Evolutionary conservation across 2,113 vertebrate species (phyloP).

Genomic region (Entosphenus tridentatus): DNA sequence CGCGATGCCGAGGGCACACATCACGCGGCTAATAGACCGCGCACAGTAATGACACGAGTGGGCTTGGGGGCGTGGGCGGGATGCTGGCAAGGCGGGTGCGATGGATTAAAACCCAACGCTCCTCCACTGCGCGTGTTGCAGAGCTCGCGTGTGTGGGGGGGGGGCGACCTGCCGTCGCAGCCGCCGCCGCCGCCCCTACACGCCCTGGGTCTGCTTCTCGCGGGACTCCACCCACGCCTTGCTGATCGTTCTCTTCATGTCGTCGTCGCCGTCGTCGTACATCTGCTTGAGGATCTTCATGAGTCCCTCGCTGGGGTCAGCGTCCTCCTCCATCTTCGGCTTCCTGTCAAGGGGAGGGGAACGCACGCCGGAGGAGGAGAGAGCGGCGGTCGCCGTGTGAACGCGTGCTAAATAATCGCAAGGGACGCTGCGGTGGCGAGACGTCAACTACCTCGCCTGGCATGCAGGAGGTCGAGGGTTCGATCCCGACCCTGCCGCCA

Average conservation of each 20-base stretch:
- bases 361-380: background rate
- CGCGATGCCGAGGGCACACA: too few relatives aligned
- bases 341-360: background rate
- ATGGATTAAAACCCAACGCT: too few relatives aligned
- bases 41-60: background rate
- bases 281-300: conserved; percentile 92
- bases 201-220: conserved; percentile 59
- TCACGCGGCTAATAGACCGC: too few relatives aligned
- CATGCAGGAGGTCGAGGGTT: too few relatives aligned
- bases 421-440: too few relatives aligned
- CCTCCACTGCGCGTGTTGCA: too few relatives aligned
- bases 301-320: conserved; percentile 66
- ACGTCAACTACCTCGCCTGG: too few relatives aligned
- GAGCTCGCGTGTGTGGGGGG: too few relatives aligned
- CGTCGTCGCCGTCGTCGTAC: conserved; percentile 78
- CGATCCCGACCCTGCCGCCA: too few relatives aligned
- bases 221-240: conserved; percentile 91
- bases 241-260: conserved; percentile 92
- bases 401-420: too few relatives aligned
- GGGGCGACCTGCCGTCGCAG: too few relatives aligned
- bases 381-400: background rate
- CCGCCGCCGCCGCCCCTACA: background rate
- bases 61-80: background rate
- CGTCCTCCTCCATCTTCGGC: conserved; percentile 22
- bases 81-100: background rate